Evolutionary conservation across 2,888 invertebrate genomes (phyloP).

Genomic region (Acanthococcus lagerstroemiae): DNA sequence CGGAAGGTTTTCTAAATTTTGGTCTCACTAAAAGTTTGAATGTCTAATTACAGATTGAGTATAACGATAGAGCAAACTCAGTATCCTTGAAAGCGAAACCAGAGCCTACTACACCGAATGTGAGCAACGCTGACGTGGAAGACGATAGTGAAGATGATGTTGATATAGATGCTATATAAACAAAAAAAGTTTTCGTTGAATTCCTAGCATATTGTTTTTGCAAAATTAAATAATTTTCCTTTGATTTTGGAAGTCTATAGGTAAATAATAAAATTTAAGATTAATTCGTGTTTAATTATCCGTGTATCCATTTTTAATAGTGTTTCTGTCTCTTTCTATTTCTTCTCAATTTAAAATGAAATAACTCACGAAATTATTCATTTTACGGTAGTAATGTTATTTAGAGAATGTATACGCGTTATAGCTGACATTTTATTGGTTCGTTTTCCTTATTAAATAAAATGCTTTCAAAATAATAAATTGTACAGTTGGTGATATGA

Average conservation of each 20-base stretch:
- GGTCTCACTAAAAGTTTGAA: too few species aligned
- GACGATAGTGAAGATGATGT: conserved; percentile 71
- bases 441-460: not conserved
- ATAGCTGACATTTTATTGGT: not conserved
- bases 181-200: not conserved
- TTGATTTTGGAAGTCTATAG: conserved; percentile 4
- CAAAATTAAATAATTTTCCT: too few species aligned
- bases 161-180: conserved; percentile 86
- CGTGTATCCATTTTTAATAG: not conserved
- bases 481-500: not conserved
- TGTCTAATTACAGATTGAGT: conserved; percentile 75
- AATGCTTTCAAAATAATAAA: conserved; percentile 1
- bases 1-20: too few species aligned
- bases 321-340: not conserved
- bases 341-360: not conserved
- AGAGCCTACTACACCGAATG: conserved; percentile 38
- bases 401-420: not conserved
- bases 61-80: conserved; percentile 74
- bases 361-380: conserved; percentile 25
- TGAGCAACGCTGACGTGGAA: conserved; percentile 42
- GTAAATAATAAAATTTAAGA: conserved; percentile 16
- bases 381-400: conserved; percentile 14
- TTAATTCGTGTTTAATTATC: conserved; percentile 12
- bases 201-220: not conserved
- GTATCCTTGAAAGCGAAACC: conserved; percentile 59